A percentile compares a stretch with the other conserved stretches of the same genome.
Conservation (phyloP, 2,113 vertebrate genomes). For the Callionymus lyra region DNA sequence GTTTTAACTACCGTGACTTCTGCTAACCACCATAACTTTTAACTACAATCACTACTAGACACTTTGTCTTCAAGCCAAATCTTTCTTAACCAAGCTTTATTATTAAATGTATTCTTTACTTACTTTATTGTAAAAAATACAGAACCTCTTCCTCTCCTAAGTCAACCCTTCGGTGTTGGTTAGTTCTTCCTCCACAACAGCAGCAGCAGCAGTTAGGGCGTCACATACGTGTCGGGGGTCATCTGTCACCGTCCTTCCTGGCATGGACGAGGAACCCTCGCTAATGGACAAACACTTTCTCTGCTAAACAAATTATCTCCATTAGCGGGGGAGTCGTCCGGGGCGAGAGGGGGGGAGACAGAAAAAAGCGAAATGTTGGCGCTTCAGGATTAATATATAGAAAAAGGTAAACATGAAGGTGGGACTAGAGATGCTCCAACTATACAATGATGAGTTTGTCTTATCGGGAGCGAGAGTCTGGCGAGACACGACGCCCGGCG, state of each 20-base stretch:
- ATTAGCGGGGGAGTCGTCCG: constrained; percentile 59
- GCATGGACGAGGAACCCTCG: constrained; percentile 36
- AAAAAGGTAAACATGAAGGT: constrained; percentile 21
- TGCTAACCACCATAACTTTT: too few relatives aligned
- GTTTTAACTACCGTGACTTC: too few relatives aligned
- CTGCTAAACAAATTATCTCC: constrained; percentile 73
- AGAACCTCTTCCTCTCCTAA: too few relatives aligned
- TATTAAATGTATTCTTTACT: too few relatives aligned
- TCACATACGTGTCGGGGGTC: constrained; percentile 29
- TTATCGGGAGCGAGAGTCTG: constrained; percentile 12
- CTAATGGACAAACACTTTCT: constrained; percentile 68
- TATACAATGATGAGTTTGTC: constrained; percentile 3
- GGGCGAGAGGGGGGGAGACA: constrained; percentile 42
- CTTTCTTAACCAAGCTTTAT: too few relatives aligned
- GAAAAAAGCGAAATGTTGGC: constrained; percentile 7
- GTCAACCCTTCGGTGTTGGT: too few relatives aligned
- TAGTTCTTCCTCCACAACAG: too few relatives aligned
- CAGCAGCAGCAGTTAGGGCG: constrained; percentile 24
- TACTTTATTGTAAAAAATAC: too few relatives aligned
- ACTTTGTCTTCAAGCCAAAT: too few relatives aligned
- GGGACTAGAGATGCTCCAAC: constrained; percentile 12
- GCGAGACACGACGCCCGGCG: constrained; percentile 30
- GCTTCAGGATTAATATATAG: constrained; percentile 21
- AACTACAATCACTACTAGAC: too few relatives aligned
- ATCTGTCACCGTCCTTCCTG: constrained; percentile 67